Evolutionary conservation across 2,113 vertebrate species (phyloP), one percentile per base, ranked within the genome.

Genomic region (Periophthalmus modestus): DNA sequence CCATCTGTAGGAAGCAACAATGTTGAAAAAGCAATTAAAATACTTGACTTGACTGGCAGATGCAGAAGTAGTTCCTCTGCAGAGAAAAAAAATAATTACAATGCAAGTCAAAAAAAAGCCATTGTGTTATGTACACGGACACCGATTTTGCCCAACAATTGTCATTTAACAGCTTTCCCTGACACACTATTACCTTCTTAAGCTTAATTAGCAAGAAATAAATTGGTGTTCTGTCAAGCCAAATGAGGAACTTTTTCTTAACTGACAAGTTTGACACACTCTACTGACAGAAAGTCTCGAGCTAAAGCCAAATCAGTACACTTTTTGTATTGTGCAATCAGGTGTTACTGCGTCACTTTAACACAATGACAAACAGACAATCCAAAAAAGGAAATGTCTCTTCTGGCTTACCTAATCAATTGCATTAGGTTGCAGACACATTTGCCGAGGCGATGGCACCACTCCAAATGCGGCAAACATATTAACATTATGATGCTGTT

Each of bases 401-500:
- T 55, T 75, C 66, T 47, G 47, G 66, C 62, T 65, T 57, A 63
- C 66, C 75, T 43, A 74, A 80, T 75, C 69, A 81, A 54, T 78
- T 81, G 68, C 47, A 68, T 75, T 43, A 73, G 69, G 55, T 77
- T 61, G 72, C 19, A 75, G 58, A 77, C 76, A 73, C 66, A 77
- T 71, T 67, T 58, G 70, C 66, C 73, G 55, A 33, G 63, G 68
- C 39, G 70, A 46, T 67, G 70, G 72, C 69, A 82, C 36, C 21
- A 62, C 39, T 75, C 79, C 76, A 78, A 79, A 72, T 71, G 24
- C 69, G 58, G 57, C 73, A 66, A 79, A 75, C 78, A 90, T 78
- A 84, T 77, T 78, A 82, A 58, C 39, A 75, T 72, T 68, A 79
- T 65, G 69, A 80, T 78, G 66, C 71, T 75, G 72, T 79, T 85